Base-by-base conservation (phyloP, 2,113 vertebrate species). In the Phycodurus eques region DNA sequence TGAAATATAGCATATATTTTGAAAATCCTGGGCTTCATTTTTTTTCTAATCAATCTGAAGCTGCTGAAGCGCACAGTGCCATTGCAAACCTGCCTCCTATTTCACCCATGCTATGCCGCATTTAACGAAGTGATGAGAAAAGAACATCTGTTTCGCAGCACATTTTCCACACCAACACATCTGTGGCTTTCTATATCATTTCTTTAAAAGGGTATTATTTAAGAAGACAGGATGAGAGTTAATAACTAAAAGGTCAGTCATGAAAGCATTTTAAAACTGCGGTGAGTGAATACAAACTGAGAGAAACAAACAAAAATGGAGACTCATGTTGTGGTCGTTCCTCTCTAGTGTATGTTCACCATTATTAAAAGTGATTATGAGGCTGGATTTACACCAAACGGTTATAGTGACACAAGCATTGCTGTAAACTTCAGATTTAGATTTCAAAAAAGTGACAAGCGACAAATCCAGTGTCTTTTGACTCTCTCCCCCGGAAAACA, bases 111-210 rank as follows among this genome's bases (percentile, higher is more conserved):
- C 71, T 49, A 10, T 8, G 19, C 57, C 64, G 69, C 72, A 68
- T 79, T 63, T 22, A 68, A 71, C 61, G 67, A 20, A 39, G 68
- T 84, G 73, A 22, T 67, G 74, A 61, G 69, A 63, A 72, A 59
- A 73, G 60, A 76, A 69, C 68, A 74, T 70, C 71, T 74, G 74
- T 72, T 61, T 79, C 62, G 22, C 60, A 46, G 14, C 68, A 72
- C 71, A 74, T 69, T 53, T 53, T n/a, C 7, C 35, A 46, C 62
- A 39, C 13, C 0, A 13, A 17, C 7, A 3, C 43, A 64, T 56
- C 53, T 46, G 51, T 20, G 31, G n/a, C 3, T 27, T 13, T 14
- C 3, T 35, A n/a, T 61, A 64, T 7, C n/a, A 44, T 44, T 68
- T 67, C 1, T 3, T 11, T 33, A 56, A 54, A 56, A 61, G 11